These are phyloP conservation scores for Mactromeris polynyma DNA, from an alignment of 2,888 invertebrate species.

Conservation along the genomic window DNA sequence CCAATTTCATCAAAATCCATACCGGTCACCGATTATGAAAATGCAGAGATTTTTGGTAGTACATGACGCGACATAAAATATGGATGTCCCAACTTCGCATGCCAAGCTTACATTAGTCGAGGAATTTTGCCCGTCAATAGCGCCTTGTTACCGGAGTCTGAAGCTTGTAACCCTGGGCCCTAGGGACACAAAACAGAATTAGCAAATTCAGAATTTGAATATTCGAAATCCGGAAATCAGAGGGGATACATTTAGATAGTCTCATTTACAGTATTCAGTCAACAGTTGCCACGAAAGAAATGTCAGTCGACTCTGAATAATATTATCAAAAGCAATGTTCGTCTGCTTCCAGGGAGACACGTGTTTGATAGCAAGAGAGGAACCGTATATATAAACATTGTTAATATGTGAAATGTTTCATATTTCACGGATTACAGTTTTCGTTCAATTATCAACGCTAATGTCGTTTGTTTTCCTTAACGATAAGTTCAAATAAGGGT, in stretches of 20 bases:
- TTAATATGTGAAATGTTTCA: not conserved
- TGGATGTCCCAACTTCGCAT: slow-evolving; percentile 20
- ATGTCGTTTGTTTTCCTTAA: not conserved
- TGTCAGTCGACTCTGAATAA: slow-evolving; percentile 18
- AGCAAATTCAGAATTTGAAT: slow-evolving; percentile 62
- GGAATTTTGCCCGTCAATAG: slow-evolving; percentile 28
- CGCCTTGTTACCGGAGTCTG: slow-evolving; percentile 33
- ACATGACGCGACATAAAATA: slow-evolving; percentile 11
- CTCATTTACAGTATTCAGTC: slow-evolving; percentile 49
- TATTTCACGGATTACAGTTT: not conserved
- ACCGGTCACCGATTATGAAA: slow-evolving; percentile 3
- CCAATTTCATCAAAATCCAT: slow-evolving; percentile 13
- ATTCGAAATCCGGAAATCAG: slow-evolving; percentile 60
- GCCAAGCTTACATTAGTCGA: slow-evolving; percentile 9
- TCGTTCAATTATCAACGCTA: not conserved
- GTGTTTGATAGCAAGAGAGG: not conserved
- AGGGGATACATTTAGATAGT: slow-evolving; percentile 60
- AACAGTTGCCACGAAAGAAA: slow-evolving; percentile 19
- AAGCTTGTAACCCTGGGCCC: slow-evolving; percentile 19
- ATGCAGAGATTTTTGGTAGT: slow-evolving; percentile 3
- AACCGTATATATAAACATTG: not conserved
- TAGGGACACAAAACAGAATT: slow-evolving; percentile 47
- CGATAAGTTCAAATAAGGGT: too few species aligned
- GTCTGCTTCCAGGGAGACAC: not conserved
- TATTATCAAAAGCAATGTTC: slow-evolving; percentile 11